These are phyloP conservation scores for Ormyrus rosae DNA, from an alignment of 2,888 invertebrate species.

Conservation along the genomic window DNA sequence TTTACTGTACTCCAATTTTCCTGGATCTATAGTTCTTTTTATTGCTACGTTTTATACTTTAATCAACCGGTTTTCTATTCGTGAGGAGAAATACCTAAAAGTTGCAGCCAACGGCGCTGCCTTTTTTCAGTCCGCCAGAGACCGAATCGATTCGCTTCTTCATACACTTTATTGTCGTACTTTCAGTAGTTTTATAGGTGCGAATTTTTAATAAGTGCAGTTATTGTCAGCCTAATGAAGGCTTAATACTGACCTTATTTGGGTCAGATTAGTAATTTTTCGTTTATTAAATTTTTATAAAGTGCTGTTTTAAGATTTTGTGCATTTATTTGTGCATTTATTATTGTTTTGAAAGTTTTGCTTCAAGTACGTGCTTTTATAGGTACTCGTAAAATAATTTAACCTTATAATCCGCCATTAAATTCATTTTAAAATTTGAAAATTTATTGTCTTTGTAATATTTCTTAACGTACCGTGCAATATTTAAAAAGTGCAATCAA, in stretches of 20 bases:
- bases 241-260: constrained; percentile 16
- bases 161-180: constrained; percentile 25
- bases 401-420: no score
- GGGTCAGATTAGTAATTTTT: constrained; percentile 21
- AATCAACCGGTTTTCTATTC: constrained; percentile 34
- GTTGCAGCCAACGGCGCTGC: constrained; percentile 67
- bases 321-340: constrained; percentile 32
- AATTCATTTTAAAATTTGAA: background rate
- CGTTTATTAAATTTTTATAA: background rate
- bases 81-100: constrained; percentile 63
- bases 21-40: constrained; percentile 35
- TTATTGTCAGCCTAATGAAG: constrained; percentile 51
- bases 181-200: constrained; percentile 23
- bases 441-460: constrained; percentile 42
- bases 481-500: constrained; percentile 59
- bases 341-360: constrained; percentile 14
- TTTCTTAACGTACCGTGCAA: constrained; percentile 54
- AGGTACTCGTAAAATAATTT: no score
- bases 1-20: background rate
- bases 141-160: constrained; percentile 15
- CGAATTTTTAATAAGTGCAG: constrained; percentile 46
- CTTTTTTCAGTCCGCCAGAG: background rate
- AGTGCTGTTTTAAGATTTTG: constrained; percentile 25
- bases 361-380: background rate
- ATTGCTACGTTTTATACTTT: constrained; percentile 55